Percentiles rank a stretch among this genome's conserved stretches.
phyloP scores from a whole-genome alignment of 1,140 invertebrate genomes.

The Heliconius himera region DNA sequence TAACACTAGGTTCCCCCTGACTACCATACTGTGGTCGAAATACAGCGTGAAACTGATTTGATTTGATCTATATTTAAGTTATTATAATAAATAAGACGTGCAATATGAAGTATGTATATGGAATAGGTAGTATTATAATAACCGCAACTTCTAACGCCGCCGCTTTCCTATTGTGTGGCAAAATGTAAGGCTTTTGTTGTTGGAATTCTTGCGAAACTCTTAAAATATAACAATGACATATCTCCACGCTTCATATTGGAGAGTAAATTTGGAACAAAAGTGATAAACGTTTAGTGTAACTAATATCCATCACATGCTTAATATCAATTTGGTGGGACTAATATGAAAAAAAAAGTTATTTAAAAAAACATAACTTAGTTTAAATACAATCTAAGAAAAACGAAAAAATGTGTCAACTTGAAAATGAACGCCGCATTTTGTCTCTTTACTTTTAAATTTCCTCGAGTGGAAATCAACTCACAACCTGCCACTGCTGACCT shows the following conservation, averaged over 20 bases:
- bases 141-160: neutral
- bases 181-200: constrained; percentile 1
- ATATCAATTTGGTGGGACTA: neutral
- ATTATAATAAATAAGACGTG: neutral
- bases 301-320: neutral
- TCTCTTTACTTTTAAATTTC: neutral
- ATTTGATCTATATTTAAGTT: no score
- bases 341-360: neutral
- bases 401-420: no score
- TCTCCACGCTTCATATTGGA: neutral
- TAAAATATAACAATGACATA: constrained; percentile 7
- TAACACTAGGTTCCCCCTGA: no score
- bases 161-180: neutral
- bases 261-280: neutral
- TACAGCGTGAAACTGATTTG: no score
- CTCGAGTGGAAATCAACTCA: neutral
- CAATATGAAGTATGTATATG: neutral
- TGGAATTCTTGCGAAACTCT: neutral
- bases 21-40: no score
- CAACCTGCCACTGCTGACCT: neutral
- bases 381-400: no score
- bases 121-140: neutral
- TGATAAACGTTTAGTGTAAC: neutral
- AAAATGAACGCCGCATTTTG: no score
- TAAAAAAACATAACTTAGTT: no score